phyloP scores from a whole-genome alignment of 2,797 vertebrate genomes.

The Discoglossus pictus region DNA sequence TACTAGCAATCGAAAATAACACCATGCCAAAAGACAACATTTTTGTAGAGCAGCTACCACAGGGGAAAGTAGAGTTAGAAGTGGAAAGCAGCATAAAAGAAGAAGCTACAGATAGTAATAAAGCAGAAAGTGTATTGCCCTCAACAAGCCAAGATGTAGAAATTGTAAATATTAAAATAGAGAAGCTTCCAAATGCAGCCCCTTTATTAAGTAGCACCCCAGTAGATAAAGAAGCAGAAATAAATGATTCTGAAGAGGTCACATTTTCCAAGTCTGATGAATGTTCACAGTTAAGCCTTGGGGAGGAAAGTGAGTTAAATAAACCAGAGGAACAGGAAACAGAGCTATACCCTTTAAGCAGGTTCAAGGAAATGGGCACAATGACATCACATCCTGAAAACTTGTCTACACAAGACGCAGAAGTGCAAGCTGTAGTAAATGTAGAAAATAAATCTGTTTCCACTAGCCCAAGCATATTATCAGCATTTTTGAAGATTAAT shows the following conservation, averaged over 20 bases:
- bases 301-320: slow-evolving; percentile 29
- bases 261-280: slow-evolving; percentile 1
- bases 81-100: not conserved
- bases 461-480: slow-evolving; percentile 89
- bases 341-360: slow-evolving; percentile 49
- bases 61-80: slow-evolving; percentile 29
- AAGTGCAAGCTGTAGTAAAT: slow-evolving; percentile 86
- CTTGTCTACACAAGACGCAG: slow-evolving; percentile 76
- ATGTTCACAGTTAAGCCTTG: not conserved
- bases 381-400: slow-evolving; percentile 78
- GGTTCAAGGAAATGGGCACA: slow-evolving; percentile 84
- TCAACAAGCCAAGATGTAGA: slow-evolving; percentile 12
- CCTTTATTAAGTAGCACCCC: not conserved
- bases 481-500: slow-evolving; percentile 63
- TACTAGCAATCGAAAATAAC: slow-evolving; percentile 7
- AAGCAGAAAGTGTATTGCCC: slow-evolving; percentile 3
- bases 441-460: slow-evolving; percentile 81
- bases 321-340: slow-evolving; percentile 7
- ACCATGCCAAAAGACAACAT: slow-evolving; percentile 46
- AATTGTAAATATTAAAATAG: not conserved
- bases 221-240: slow-evolving; percentile 7
- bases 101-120: slow-evolving; percentile 15
- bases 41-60: slow-evolving; percentile 33
- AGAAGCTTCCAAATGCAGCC: not conserved
- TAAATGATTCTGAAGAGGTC: not conserved